These are phyloP conservation scores for Mactromeris polynyma DNA, from an alignment of 2,888 invertebrate species.

Conservation along the genomic window DNA sequence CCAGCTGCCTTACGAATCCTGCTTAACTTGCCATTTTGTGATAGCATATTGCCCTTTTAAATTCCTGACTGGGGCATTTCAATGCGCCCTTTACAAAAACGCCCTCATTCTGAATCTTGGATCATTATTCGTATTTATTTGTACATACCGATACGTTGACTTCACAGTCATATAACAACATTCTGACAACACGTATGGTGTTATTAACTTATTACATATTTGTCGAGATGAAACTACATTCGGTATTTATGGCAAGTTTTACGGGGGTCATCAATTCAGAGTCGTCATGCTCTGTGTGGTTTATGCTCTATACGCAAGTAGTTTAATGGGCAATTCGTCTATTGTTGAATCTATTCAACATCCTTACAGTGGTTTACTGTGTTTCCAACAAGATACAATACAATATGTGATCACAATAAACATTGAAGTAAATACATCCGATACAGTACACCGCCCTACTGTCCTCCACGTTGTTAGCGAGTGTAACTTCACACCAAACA, in stretches of 20 bases:
- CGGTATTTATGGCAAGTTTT: neutral
- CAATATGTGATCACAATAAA: neutral
- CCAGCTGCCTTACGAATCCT: too few relatives aligned
- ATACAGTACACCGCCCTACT: neutral
- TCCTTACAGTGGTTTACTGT: neutral
- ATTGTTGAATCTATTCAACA: neutral
- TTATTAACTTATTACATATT: too few relatives aligned
- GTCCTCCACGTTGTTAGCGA: neutral
- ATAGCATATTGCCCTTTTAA: too few relatives aligned
- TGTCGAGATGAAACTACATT: neutral
- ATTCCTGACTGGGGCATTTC: too few relatives aligned
- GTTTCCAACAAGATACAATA: neutral
- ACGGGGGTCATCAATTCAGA: neutral
- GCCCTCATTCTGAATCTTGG: too few relatives aligned
- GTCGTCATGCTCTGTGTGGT: neutral
- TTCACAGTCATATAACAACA: too few relatives aligned
- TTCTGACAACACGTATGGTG: too few relatives aligned
- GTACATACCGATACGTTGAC: too few relatives aligned
- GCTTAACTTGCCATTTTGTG: too few relatives aligned
- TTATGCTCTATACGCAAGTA: neutral
- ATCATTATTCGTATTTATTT: too few relatives aligned
- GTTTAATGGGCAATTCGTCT: neutral
- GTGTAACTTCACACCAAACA: neutral
- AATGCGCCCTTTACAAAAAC: too few relatives aligned
- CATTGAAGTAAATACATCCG: slow-evolving; percentile 3